These are phyloP conservation scores for Drosophila virilis DNA, from an alignment of 1,140 invertebrate species.

Conservation along the genomic window DNA sequence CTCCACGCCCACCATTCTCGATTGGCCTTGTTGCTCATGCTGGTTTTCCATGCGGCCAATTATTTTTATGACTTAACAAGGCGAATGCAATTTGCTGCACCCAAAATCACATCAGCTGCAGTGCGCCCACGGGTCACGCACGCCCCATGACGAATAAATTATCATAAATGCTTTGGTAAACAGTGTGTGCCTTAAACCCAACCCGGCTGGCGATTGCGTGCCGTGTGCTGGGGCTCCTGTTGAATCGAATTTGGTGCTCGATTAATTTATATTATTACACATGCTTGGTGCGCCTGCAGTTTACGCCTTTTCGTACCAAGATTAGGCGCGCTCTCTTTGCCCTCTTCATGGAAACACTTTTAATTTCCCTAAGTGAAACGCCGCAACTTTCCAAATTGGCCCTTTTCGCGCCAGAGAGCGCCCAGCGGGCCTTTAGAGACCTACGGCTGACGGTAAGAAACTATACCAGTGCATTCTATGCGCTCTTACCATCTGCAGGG, in stretches of 20 bases:
- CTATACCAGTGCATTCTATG: slow-evolving; percentile 44
- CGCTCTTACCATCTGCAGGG: slow-evolving; percentile 52
- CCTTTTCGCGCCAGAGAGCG: slow-evolving; percentile 54
- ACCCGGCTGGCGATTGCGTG: slow-evolving; percentile 25
- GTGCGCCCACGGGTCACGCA: slow-evolving; percentile 56
- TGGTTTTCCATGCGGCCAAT: slow-evolving; percentile 38
- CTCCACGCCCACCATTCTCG: background rate
- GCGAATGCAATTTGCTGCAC: slow-evolving; percentile 76
- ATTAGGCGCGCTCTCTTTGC: background rate
- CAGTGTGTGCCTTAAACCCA: slow-evolving; percentile 36
- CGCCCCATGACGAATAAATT: slow-evolving; percentile 66
- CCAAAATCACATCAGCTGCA: slow-evolving; percentile 58
- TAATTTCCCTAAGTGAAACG: slow-evolving; percentile 79
- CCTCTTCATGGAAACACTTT: slow-evolving; percentile 56
- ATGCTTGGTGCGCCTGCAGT: slow-evolving; percentile 38
- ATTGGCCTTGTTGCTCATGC: slow-evolving; percentile 33
- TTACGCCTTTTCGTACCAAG: slow-evolving; percentile 27
- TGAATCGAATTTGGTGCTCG: slow-evolving; percentile 40
- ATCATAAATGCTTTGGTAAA: slow-evolving; percentile 71
- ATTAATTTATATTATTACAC: slow-evolving; percentile 73
- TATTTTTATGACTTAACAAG: slow-evolving; percentile 68
- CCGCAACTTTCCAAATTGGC: slow-evolving; percentile 76
- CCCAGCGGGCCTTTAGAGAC: slow-evolving; percentile 37
- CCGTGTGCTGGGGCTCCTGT: background rate
- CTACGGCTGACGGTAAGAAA: slow-evolving; percentile 4